Base-by-base conservation (phyloP, 2,888 invertebrate genomes). In the Stegophylla sp. region DNA sequence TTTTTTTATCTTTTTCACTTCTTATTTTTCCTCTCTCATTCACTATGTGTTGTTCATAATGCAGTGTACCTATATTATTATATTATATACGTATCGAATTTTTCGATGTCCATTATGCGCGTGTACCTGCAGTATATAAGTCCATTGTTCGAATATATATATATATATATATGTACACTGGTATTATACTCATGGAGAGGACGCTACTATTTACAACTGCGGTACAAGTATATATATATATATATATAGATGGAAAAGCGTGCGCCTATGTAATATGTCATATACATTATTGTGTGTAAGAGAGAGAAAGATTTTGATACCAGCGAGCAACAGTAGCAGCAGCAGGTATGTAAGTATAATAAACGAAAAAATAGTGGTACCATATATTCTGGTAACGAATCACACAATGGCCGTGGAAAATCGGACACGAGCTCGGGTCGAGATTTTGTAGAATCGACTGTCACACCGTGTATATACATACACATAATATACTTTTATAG, bases 371-470 rank as follows among this genome's bases (percentile, higher is more conserved):
- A 77, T 77, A 77, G 67, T 69, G 59, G 77, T 59, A 69, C 56
- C 41, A 7, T 66, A 17, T 53, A 34, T 79, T 69, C 69, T 79
- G 79, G 71, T 71, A 79, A 79, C 79, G 61, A 67, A 69, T 51
- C 69, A 79, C 69, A 79, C 79, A 79, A 79, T 79, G 79, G 79
- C 79, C 79, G 79, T 79, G 79, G 51, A 79, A 79, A 79, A 79
- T 79, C 74, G 77, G 59, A 51, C 61, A 77, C 64, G 63, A 45
- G 82, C 45, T 23, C 73, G 69, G 82, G 82, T 82, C 82, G 82
- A 72, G 34, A 64, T 64, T 17, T 51, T 28, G 76, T 74, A 53
- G 34, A n/a, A 51, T 59, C 56, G 56, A 43, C 26, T 13, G 43
- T 20, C 26, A 12, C 1, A 51, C 51, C 0, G 51, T 20, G 7